Base-by-base conservation (phyloP, 2,797 vertebrate species). In the Thamnophis elegans region DNA sequence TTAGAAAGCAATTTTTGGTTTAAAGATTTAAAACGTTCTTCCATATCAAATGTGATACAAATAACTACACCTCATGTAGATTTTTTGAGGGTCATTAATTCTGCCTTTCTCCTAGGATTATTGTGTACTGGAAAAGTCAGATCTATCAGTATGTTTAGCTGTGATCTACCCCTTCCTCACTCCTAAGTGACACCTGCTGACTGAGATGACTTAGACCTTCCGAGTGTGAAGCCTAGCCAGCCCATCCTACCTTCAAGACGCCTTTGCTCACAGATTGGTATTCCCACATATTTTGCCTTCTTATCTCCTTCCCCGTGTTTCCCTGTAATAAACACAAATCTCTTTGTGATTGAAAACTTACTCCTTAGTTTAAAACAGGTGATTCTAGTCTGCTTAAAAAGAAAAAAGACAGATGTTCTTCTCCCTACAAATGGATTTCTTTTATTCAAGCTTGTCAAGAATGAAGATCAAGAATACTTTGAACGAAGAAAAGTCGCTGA, bases 71-170 rank as follows among this genome's bases (percentile, higher is more conserved):
- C 18, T n/a, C 53, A 62, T 56, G 65, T 87, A 59, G 89, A 22
- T 90, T 28, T 22, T 22, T n/a, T 32, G 8, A 16, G 26, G 16
- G 62, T 14, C 8, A 62, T 51, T 91, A 89, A 65, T 53, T 89
- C 18, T 32, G 2, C 68, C 8, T 93, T 88, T 13, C n/a, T 26
- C 51, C 58, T 73, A 93, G 92, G 87, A 93, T 93, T 55, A 6
- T 93, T 2, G 18, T 20, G 12, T 93, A 93, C 47, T 91, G 90
- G 89, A 93, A 51, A 88, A 93, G 91, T 25, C 51, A 36, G 32
- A 68, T 93, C 5, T 91, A 85, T 55, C 14, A 9, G 7, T 91
- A 85, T 28, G 58, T 93, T 89, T 93, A 93, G 86, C 20, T 47
- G 68, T 85, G 56, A 91, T 54, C 53, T 53, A 22, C 51, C n/a